Conservation (phyloP, 1,140 invertebrate species). For the Anastatus disparis region DNA sequence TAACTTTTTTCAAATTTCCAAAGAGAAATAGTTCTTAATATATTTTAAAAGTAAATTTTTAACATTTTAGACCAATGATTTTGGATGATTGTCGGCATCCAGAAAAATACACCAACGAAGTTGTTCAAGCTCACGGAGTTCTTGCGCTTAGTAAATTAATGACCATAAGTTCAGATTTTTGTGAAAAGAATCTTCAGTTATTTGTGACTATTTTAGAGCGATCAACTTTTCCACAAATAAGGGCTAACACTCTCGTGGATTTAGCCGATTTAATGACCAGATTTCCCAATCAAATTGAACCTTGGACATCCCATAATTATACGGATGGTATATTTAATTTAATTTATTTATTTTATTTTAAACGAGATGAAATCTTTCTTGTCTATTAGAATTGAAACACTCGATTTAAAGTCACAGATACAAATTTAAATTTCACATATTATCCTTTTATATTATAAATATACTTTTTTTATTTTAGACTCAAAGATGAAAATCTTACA, state of each 20-base stretch:
- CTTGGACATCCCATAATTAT: constrained; percentile 91
- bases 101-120: constrained; percentile 69
- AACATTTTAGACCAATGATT: constrained; percentile 60
- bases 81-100: constrained; percentile 71
- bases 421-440: no score
- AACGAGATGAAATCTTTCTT: no score
- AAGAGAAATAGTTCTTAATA: no score
- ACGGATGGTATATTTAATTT: constrained; percentile 73
- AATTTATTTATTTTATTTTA: constrained; percentile 7
- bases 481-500: constrained; percentile 77
- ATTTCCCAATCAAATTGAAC: constrained; percentile 93
- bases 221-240: constrained; percentile 76
- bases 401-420: no score
- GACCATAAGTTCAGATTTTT: constrained; percentile 85
- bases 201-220: constrained; percentile 89
- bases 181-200: constrained; percentile 81
- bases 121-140: constrained; percentile 77
- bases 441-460: constrained; percentile 4
- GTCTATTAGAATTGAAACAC: no score
- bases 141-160: constrained; percentile 86
- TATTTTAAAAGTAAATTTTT: no score
- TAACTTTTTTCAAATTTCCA: no score
- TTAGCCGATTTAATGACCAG: constrained; percentile 87
- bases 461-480: constrained; percentile 63
- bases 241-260: constrained; percentile 87